A percentile compares a stretch with the other conserved stretches of the same genome.
Conservation (phyloP, 2,113 vertebrate species). For the Leptobrachium ailaonicum region DNA sequence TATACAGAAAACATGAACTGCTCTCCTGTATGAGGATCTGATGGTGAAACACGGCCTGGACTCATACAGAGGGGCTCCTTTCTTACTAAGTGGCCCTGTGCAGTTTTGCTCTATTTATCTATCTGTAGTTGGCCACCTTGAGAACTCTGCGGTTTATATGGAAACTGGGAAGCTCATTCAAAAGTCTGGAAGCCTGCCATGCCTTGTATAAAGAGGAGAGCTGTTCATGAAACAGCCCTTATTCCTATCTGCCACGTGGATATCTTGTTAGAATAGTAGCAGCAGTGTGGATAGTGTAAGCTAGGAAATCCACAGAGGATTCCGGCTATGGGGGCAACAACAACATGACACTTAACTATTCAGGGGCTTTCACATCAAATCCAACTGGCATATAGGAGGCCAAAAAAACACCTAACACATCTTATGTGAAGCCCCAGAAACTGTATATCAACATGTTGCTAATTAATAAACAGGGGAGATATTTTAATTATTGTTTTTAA, state of each 20-base stretch:
- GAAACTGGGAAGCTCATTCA: constrained; percentile 47
- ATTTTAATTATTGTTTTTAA: too few relatives aligned
- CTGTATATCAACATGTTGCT: too few relatives aligned
- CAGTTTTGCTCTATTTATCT: constrained; percentile 39
- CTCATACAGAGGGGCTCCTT: constrained; percentile 29
- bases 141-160: constrained; percentile 37
- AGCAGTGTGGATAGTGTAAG: constrained; percentile 34
- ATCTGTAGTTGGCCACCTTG: constrained; percentile 41
- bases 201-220: constrained; percentile 26
- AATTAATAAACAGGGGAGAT: too few relatives aligned
- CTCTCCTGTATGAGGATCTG: constrained; percentile 3
- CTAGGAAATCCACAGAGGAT: constrained; percentile 31
- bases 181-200: constrained; percentile 36
- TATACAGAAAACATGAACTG: constrained; percentile 18
- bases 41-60: constrained; percentile 8
- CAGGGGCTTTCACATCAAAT: neutral
- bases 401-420: too few relatives aligned
- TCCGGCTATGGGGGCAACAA: constrained; percentile 20
- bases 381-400: too few relatives aligned
- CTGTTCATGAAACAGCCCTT: constrained; percentile 44
- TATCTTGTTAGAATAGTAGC: constrained; percentile 32
- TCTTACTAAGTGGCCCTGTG: constrained; percentile 36
- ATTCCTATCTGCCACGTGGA: constrained; percentile 40
- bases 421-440: too few relatives aligned
- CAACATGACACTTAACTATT: constrained; percentile 19